Evolutionary conservation across 1,140 invertebrate genomes (phyloP), one percentile per base, ranked within the genome.

Genomic region (Linepithema humile): DNA sequence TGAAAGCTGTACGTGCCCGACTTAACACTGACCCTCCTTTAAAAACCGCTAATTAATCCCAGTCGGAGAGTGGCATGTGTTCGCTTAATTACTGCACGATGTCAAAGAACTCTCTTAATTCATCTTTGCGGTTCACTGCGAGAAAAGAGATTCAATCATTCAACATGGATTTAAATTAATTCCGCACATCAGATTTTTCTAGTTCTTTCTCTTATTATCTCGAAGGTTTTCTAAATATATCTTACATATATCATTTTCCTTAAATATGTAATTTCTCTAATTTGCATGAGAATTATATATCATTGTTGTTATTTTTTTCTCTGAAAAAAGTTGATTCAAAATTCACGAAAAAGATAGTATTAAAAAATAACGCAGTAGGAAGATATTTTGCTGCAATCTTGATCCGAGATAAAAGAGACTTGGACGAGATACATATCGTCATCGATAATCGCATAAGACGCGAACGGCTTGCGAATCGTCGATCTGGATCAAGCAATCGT

Each of bases 61-160:
- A 38, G 9, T 26, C 15, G 1, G 2, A 38, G n/a, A 10, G 23
- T 17, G 45, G 53, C 32, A 26, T 38, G 9, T 7, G 23, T 32
- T 0, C 48, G 29, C n/a, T 59, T 40, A 32, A 57, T 80, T 57
- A 23, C 10, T 20, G 6, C 5, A 4, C 43, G 12, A 6, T 78
- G 45, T 43, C 75, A 7, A 55, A 20, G 23, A 72, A 70, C 67
- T 72, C 10, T 70, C 12, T 82, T 72, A 29, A 43, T 70, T 45
- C 23, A 32, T 59, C 0, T 72, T 72, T 62, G 3, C 15, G 43
- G 2, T 48, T 45, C 17, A 12, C 4, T 12, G 7, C 15, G 40
- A 73, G 15, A 50, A 15, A 40, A 74, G 35, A 40, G 23, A 77
- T 38, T 50, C 40, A n/a, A 62, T 75, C 32, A 70, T 12, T 73